A percentile compares a stretch with the other conserved stretches of the same genome.
phyloP scores from a whole-genome alignment of 2,113 vertebrate species.

The Laterallus jamaicensis region DNA sequence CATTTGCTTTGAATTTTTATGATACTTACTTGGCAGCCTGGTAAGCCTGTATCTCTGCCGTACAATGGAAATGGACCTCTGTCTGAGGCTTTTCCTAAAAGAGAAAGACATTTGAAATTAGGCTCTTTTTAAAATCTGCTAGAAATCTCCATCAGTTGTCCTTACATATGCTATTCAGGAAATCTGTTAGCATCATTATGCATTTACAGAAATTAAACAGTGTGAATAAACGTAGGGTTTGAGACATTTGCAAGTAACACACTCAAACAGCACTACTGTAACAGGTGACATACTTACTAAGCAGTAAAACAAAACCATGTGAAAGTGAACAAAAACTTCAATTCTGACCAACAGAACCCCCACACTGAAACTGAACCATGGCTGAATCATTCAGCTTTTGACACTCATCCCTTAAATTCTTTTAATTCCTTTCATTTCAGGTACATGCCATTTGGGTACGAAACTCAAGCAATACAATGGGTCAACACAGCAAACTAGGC shows the following conservation, averaged over 20 bases:
- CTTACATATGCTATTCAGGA: neutral
- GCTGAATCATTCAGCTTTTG: neutral
- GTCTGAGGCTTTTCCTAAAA: constrained; percentile 90
- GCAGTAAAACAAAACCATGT: neutral
- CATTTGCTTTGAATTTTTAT: neutral
- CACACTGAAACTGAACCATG: neutral
- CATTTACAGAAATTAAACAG: neutral
- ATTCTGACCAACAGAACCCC: neutral
- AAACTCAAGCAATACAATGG: neutral
- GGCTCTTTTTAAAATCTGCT: neutral
- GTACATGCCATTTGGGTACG: neutral
- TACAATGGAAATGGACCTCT: constrained; percentile 87
- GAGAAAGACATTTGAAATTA: constrained; percentile 41
- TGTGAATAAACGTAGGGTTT: neutral
- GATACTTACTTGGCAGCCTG: constrained; percentile 90
- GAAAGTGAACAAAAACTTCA: neutral
- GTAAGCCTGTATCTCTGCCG: constrained; percentile 85
- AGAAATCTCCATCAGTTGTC: neutral
- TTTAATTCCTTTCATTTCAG: neutral
- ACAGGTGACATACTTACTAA: neutral
- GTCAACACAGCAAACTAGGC: neutral
- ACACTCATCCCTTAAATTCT: neutral
- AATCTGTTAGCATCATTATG: neutral
- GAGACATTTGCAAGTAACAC: neutral
- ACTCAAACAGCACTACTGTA: neutral